phyloP scores from a whole-genome alignment of 2,113 vertebrate species.

The Chaetodon trifascialis region DNA sequence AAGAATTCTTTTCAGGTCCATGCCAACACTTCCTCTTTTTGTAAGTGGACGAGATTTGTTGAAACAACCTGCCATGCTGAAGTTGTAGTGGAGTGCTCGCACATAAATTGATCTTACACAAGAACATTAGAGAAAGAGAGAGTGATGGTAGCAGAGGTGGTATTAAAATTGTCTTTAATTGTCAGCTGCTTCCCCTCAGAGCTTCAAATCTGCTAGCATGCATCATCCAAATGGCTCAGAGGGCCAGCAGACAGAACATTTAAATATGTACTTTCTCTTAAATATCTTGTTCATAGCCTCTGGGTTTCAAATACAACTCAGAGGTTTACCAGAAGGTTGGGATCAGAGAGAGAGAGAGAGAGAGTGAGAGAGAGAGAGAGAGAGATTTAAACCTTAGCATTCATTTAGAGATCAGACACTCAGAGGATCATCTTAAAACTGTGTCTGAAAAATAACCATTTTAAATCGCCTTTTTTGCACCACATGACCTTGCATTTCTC shows the following conservation, averaged over 20 bases:
- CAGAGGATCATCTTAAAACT: slow-evolving; percentile 73
- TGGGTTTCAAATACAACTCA: slow-evolving; percentile 71
- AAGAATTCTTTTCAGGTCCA: no score
- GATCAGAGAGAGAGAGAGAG: slow-evolving; percentile 48
- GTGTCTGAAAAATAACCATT: slow-evolving; percentile 59
- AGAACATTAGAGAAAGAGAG: slow-evolving; percentile 5
- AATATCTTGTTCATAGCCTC: slow-evolving; percentile 56
- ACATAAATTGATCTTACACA: background rate
- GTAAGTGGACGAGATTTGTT: background rate
- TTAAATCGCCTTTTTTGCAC: slow-evolving; percentile 60
- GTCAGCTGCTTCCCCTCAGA: slow-evolving; percentile 14
- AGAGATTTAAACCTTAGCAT: slow-evolving; percentile 67
- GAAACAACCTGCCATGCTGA: slow-evolving; percentile 33
- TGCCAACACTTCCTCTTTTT: no score
- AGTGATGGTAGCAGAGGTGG: background rate
- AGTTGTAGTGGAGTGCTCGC: slow-evolving; percentile 13
- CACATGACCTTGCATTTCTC: slow-evolving; percentile 44
- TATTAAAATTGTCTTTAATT: slow-evolving; percentile 21
- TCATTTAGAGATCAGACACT: slow-evolving; percentile 75
- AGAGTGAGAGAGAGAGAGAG: slow-evolving; percentile 52
- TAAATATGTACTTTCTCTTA: slow-evolving; percentile 61
- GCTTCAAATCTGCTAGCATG: slow-evolving; percentile 27
- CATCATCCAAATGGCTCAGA: slow-evolving; percentile 20
- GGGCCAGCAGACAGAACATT: slow-evolving; percentile 41
- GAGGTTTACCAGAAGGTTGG: slow-evolving; percentile 59